Percentiles rank a stretch among this genome's conserved stretches.
Conservation (phyloP, 1,140 invertebrate genomes). For the Brachionus sp. region DNA sequence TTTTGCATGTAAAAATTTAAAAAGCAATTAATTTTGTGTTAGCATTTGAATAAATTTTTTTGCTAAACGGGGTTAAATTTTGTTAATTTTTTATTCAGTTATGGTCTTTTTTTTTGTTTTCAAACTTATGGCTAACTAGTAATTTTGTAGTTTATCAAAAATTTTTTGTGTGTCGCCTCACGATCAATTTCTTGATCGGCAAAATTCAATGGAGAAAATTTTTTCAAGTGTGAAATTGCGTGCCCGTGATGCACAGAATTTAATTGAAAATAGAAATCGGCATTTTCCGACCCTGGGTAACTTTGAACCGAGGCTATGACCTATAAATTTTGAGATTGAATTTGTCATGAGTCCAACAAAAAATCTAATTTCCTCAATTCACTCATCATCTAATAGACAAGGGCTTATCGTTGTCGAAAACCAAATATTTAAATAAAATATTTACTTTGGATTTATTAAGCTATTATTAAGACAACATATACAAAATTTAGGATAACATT, state of each 20-base stretch:
- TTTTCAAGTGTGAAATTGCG: background rate
- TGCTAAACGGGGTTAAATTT: background rate
- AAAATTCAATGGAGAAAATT: background rate
- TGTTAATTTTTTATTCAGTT: too few relatives aligned
- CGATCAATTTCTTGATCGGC: background rate
- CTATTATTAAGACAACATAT: constrained; percentile 6
- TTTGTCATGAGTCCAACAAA: background rate
- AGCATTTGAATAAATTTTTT: background rate
- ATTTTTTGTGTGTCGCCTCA: background rate
- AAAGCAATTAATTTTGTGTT: background rate
- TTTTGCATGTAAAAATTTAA: background rate
- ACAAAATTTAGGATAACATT: background rate
- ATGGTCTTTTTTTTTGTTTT: background rate
- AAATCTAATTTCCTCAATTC: background rate
- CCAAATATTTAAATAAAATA: constrained; percentile 16
- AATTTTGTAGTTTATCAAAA: background rate
- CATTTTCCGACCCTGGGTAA: background rate
- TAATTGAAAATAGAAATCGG: background rate
- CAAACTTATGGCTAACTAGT: too few relatives aligned
- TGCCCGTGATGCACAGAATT: too few relatives aligned
- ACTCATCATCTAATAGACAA: background rate
- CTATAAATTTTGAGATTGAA: background rate
- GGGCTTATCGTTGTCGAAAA: background rate
- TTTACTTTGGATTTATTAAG: constrained; percentile 20
- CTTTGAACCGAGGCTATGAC: background rate